These are phyloP conservation scores for Ranitomeya variabilis DNA, from an alignment of 2,113 vertebrate species.

Conservation along the genomic window DNA sequence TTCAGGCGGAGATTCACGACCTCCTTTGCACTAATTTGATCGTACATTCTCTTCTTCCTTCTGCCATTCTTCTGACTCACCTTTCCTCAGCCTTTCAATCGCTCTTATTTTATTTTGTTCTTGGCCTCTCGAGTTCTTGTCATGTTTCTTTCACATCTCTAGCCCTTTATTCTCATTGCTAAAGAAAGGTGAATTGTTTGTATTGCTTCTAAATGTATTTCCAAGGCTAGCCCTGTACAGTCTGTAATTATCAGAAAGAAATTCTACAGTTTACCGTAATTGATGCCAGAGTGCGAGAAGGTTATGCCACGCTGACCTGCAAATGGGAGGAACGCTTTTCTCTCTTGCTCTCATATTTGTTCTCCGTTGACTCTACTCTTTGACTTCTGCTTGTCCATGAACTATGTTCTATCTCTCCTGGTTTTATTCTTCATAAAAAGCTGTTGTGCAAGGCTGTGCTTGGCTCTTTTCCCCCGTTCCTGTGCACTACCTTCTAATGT, in stretches of 20 bases:
- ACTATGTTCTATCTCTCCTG: neutral
- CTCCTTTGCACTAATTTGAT: constrained; percentile 46
- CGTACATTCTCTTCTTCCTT: constrained; percentile 16
- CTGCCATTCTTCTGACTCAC: constrained; percentile 39
- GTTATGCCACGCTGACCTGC: neutral
- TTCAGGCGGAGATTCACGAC: constrained; percentile 47
- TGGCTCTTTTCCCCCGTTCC: neutral
- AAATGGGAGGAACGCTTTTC: neutral
- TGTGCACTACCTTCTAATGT: neutral
- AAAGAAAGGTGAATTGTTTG: neutral
- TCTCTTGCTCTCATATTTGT: neutral
- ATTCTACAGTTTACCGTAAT: neutral
- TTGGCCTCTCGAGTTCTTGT: constrained; percentile 27
- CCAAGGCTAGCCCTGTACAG: neutral
- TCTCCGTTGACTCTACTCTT: neutral
- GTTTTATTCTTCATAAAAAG: neutral
- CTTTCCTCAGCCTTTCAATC: constrained; percentile 47
- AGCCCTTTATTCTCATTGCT: neutral
- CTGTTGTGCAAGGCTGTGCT: neutral
- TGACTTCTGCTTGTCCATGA: neutral
- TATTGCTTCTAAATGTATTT: neutral
- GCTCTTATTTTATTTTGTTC: constrained; percentile 30
- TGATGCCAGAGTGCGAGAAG: neutral
- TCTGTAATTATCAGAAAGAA: neutral
- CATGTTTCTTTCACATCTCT: constrained; percentile 26